Conservation (phyloP, 2,797 vertebrate genomes). For the Arctocebus calabarensis region DNA sequence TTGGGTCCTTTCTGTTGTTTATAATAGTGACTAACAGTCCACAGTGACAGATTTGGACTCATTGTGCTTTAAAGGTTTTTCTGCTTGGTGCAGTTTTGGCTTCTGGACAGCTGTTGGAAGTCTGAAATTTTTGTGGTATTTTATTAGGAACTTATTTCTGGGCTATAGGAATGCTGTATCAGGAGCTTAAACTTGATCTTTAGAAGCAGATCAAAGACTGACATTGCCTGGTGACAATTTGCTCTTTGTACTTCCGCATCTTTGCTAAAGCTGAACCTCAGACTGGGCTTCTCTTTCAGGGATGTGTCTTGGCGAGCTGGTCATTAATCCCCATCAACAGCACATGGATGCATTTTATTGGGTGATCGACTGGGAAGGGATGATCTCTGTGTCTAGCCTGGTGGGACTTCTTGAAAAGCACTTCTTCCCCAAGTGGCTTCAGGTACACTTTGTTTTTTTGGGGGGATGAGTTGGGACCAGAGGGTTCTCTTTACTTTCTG, state of each 20-base stretch:
- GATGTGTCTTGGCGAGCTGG: conserved; percentile 94
- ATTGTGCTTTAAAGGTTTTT: background rate
- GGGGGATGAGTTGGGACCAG: background rate
- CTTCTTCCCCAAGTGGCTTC: conserved; percentile 99
- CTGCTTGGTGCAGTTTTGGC: accelerated
- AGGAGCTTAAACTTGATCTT: background rate
- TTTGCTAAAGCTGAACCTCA: background rate
- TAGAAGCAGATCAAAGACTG: background rate
- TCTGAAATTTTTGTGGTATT: background rate
- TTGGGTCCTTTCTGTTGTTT: background rate
- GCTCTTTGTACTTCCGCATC: background rate
- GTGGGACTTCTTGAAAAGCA: conserved; percentile 97
- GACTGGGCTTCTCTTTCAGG: conserved; percentile 86
- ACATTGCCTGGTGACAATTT: accelerated
- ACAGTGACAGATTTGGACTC: accelerated
- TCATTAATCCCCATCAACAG: conserved; percentile 99
- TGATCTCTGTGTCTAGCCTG: conserved; percentile 96
- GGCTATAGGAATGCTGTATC: background rate
- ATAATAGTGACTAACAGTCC: background rate
- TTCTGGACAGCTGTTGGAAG: background rate
- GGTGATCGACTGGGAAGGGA: conserved; percentile 99
- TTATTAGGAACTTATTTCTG: background rate
- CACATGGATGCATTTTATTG: conserved; percentile 98
- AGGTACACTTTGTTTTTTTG: conserved; percentile 87
- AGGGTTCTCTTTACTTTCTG: background rate